Conservation (phyloP, 2,888 invertebrate species). For the Caenorhabditis auriculariae region DNA sequence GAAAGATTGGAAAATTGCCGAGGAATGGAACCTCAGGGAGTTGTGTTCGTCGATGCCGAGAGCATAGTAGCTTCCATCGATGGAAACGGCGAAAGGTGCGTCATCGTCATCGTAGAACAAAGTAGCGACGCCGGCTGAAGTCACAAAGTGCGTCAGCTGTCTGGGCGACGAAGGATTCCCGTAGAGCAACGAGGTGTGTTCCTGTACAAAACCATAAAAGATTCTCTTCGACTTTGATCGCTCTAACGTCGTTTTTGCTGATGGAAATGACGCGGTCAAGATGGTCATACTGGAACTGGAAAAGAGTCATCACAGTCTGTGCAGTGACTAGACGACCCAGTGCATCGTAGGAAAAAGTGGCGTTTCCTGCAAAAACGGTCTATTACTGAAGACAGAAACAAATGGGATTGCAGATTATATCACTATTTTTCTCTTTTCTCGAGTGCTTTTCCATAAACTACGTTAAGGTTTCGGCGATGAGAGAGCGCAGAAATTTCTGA, state of each 20-base stretch:
- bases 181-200: constrained; percentile 19
- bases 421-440: too few relatives aligned
- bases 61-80: constrained; percentile 23
- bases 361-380: too few relatives aligned
- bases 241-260: constrained; percentile 1
- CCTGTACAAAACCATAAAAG: background rate
- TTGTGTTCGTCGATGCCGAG: constrained; percentile 18
- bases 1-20: background rate
- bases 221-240: background rate
- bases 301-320: too few relatives aligned
- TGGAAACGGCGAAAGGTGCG: constrained; percentile 20
- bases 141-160: constrained; percentile 32
- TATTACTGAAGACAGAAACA: too few relatives aligned
- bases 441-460: too few relatives aligned
- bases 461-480: too few relatives aligned
- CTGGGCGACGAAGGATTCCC: constrained; percentile 12
- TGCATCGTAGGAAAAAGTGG: background rate
- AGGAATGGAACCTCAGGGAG: constrained; percentile 6
- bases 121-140: constrained; percentile 17
- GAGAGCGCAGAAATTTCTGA: too few relatives aligned
- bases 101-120: constrained; percentile 29
- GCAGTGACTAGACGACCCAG: background rate
- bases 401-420: too few relatives aligned
- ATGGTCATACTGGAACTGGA: constrained; percentile 26
- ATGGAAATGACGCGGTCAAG: constrained; percentile 18